Percentiles rank a stretch among this genome's conserved stretches.
These are phyloP conservation scores for Papilio gigon DNA, from an alignment of 2,888 invertebrate species.

Conservation along the genomic window DNA sequence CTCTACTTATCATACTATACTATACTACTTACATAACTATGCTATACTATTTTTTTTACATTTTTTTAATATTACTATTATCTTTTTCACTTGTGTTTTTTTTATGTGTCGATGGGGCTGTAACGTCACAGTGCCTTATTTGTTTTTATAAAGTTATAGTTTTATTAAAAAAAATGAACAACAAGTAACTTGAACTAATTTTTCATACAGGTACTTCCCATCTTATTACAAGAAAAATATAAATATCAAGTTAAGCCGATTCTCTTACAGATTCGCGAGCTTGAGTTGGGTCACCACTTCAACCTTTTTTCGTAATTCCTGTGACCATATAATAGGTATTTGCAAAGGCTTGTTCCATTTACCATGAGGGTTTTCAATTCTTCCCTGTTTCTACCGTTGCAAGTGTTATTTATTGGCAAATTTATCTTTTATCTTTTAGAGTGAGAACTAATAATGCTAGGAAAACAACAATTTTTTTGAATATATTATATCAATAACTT, in stretches of 20 bases:
- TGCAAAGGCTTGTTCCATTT: slow-evolving; percentile 25
- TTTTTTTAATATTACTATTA: no score
- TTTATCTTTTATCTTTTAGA: background rate
- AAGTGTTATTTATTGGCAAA: background rate
- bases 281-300: slow-evolving; percentile 6
- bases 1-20: no score
- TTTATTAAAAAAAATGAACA: no score
- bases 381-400: slow-evolving; percentile 1
- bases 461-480: background rate
- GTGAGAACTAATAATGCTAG: background rate
- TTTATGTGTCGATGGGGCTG: no score
- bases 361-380: background rate
- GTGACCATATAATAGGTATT: slow-evolving; percentile 19
- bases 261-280: background rate
- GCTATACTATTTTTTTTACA: no score
- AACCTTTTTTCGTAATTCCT: slow-evolving; percentile 18
- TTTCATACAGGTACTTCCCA: background rate
- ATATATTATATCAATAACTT: background rate
- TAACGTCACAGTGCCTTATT: no score
- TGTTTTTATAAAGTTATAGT: no score
- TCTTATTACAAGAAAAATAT: slow-evolving; percentile 3
- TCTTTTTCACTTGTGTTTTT: no score
- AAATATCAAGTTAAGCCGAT: background rate
- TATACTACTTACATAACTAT: no score
- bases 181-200: no score